Evolutionary conservation across 2,888 invertebrate species (phyloP).

Genomic region (Synergus itoensis): DNA sequence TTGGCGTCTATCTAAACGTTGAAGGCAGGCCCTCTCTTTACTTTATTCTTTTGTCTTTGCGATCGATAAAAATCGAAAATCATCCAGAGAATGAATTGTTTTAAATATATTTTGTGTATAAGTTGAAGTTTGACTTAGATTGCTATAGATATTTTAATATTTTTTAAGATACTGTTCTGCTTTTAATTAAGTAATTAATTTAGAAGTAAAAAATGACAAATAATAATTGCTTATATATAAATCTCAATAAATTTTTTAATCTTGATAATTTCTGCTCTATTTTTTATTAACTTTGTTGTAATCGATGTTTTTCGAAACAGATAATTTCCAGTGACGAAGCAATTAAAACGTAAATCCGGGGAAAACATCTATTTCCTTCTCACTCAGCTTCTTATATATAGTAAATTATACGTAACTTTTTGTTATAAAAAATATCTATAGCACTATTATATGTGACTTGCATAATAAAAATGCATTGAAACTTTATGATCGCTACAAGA

Average conservation of each 20-base stretch:
- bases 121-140: too few species aligned
- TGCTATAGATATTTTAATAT: too few species aligned
- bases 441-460: background rate
- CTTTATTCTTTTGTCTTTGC: background rate
- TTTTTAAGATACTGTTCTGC: too few species aligned
- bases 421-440: background rate
- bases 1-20: background rate
- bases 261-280: background rate
- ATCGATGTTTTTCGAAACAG: background rate
- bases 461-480: background rate
- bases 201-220: too few species aligned
- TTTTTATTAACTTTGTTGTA: background rate
- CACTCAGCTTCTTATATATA: background rate
- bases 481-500: background rate
- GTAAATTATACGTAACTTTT: background rate
- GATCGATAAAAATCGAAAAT: background rate
- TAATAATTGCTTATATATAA: background rate
- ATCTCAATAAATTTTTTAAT: background rate
- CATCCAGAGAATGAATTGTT: background rate
- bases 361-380: background rate
- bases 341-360: conserved; percentile 10
- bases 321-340: background rate
- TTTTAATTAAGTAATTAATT: too few species aligned
- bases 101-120: too few species aligned
- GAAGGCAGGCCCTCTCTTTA: background rate